Evolutionary conservation across 2,888 invertebrate genomes (phyloP).

Genomic region (Tetanocera ferruginea): DNA sequence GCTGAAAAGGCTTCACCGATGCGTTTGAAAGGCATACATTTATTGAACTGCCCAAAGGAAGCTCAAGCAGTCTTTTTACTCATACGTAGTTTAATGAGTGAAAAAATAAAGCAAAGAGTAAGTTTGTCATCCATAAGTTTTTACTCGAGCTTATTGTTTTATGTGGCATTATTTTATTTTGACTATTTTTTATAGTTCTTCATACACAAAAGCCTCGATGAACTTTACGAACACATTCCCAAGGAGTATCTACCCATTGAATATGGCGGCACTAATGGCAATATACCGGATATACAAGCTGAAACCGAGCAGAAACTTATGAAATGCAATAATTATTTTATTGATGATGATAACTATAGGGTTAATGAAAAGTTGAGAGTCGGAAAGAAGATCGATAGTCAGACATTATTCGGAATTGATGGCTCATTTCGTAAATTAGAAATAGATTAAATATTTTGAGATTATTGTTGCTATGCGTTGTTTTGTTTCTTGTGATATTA

Average conservation of each 20-base stretch:
- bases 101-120: conserved; percentile 75
- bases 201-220: conserved; percentile 73
- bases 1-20: conserved; percentile 76
- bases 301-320: conserved; percentile 50
- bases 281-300: conserved; percentile 61
- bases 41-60: conserved; percentile 73
- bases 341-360: conserved; percentile 57
- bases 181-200: conserved; percentile 68
- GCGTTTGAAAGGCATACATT: conserved; percentile 74
- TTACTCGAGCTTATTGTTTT: no score
- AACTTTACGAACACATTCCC: conserved; percentile 74
- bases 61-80: conserved; percentile 74
- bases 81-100: conserved; percentile 74
- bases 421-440: conserved; percentile 64
- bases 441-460: conserved; percentile 54
- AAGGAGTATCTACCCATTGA: conserved; percentile 75
- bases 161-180: neutral
- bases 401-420: conserved; percentile 58
- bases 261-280: conserved; percentile 76
- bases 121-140: neutral
- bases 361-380: conserved; percentile 55
- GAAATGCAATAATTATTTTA: conserved; percentile 53
- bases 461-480: no score
- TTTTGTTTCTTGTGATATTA: no score
- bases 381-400: conserved; percentile 52